phyloP scores from a whole-genome alignment of 2,797 vertebrate species.

The Eremophila alpestris region DNA sequence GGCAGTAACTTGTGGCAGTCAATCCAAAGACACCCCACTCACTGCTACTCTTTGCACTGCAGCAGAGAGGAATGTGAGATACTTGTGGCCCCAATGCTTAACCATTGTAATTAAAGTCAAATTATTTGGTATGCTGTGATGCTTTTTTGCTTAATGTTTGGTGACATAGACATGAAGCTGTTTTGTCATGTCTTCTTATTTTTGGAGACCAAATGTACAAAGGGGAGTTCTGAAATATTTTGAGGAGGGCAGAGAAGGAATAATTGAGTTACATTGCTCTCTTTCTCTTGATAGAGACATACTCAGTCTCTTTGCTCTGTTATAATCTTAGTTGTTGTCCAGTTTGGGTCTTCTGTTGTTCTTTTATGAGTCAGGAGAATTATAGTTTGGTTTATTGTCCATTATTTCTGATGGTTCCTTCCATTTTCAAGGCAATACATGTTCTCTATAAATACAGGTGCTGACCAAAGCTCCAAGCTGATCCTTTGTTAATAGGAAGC shows the following conservation, averaged over 20 bases:
- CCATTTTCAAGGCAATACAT: slow-evolving; percentile 5
- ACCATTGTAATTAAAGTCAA: background rate
- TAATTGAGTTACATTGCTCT: background rate
- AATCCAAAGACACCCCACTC: background rate
- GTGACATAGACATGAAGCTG: background rate
- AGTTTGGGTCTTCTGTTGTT: background rate
- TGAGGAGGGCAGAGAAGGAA: background rate
- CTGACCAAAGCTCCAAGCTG: background rate
- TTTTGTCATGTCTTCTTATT: background rate
- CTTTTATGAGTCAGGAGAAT: background rate
- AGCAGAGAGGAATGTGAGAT: background rate
- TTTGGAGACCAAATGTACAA: background rate
- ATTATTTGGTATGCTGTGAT: background rate
- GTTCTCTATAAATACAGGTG: background rate
- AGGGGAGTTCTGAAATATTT: background rate
- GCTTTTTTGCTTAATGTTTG: background rate
- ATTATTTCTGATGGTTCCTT: slow-evolving; percentile 11
- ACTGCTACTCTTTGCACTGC: background rate
- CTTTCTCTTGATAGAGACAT: background rate
- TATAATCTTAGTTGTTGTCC: background rate
- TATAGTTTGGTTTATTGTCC: background rate
- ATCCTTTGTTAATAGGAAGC: background rate
- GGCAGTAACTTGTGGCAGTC: background rate
- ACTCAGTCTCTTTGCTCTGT: background rate
- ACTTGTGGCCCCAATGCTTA: background rate